phyloP scores from a whole-genome alignment of 37 sponge, comb jelly and placozoan species.

The Bolinopsis microptera region DNA sequence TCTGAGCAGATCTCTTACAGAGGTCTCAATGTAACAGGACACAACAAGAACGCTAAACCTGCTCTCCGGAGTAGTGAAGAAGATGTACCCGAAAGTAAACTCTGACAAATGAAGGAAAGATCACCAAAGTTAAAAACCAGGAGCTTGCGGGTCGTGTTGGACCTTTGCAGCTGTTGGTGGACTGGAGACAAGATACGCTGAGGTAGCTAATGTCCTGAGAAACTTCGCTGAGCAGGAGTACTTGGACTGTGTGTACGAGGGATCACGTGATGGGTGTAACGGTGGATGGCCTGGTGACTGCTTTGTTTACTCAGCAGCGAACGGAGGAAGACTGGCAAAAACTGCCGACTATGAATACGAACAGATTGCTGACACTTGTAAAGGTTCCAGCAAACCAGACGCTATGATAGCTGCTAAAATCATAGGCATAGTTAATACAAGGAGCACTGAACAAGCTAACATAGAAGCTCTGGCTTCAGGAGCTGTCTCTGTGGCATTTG shows the following conservation, averaged over 20 bases:
- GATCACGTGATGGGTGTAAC: neutral
- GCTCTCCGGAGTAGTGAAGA: neutral
- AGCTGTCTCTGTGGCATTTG: conserved; percentile 5
- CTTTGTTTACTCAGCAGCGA: neutral
- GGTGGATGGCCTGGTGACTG: conserved; percentile 24
- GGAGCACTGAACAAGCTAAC: neutral
- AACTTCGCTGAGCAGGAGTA: conserved; percentile 1
- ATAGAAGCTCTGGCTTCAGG: neutral
- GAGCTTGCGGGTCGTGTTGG: conserved; percentile 13
- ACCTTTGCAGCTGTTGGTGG: conserved; percentile 11
- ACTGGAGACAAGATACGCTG: neutral
- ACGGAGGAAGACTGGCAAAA: neutral
- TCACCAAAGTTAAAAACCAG: conserved; percentile 5
- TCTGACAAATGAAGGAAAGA: neutral
- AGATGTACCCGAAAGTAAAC: neutral
- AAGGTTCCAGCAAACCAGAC: neutral
- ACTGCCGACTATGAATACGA: neutral
- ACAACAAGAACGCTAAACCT: neutral
- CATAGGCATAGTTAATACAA: neutral
- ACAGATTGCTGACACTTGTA: neutral
- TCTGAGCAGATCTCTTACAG: neutral
- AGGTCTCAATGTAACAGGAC: neutral
- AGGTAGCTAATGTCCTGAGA: neutral
- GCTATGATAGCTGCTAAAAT: neutral
- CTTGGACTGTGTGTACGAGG: conserved; percentile 39